These are phyloP conservation scores for Venturia canescens DNA, from an alignment of 1,140 invertebrate species.

Conservation along the genomic window DNA sequence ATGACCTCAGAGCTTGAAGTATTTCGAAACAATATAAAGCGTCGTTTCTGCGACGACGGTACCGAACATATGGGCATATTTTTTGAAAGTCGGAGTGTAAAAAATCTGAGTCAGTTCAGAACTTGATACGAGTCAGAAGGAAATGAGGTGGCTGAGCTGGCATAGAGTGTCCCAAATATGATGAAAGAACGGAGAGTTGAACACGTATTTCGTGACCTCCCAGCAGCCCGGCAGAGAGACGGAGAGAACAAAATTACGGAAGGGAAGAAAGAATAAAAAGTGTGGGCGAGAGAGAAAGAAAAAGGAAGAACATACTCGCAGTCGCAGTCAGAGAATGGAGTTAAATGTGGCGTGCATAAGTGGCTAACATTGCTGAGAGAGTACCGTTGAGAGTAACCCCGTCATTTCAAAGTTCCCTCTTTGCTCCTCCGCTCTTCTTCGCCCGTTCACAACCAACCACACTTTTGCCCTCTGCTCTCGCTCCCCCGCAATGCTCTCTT, in stretches of 20 bases:
- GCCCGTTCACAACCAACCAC: constrained; percentile 26
- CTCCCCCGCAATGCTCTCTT: constrained; percentile 27
- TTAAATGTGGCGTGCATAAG: constrained; percentile 68
- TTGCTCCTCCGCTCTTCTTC: constrained; percentile 31
- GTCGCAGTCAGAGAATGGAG: constrained; percentile 58
- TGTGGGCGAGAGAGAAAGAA: not conserved
- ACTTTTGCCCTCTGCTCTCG: constrained; percentile 43
- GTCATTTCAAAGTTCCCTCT: constrained; percentile 37
- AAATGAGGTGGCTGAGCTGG: not conserved
- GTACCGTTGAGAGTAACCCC: constrained; percentile 46
- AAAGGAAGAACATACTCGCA: constrained; percentile 2
- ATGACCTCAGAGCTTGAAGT: too few species aligned
- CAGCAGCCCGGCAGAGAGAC: not conserved
- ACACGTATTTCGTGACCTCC: constrained; percentile 38
- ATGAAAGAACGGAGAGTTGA: not conserved
- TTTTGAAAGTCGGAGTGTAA: not conserved
- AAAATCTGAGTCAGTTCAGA: not conserved
- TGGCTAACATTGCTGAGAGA: constrained; percentile 55
- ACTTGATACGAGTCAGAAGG: not conserved
- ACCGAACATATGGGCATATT: too few species aligned
- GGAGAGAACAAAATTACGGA: not conserved
- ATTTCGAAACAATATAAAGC: too few species aligned
- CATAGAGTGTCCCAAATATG: not conserved
- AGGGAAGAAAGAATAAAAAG: not conserved
- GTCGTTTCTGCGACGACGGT: too few species aligned